Percentiles rank a stretch among this genome's conserved stretches.
Evolutionary conservation across 1,140 invertebrate genomes (phyloP).

Genomic region (Drosophila kikkawai): DNA sequence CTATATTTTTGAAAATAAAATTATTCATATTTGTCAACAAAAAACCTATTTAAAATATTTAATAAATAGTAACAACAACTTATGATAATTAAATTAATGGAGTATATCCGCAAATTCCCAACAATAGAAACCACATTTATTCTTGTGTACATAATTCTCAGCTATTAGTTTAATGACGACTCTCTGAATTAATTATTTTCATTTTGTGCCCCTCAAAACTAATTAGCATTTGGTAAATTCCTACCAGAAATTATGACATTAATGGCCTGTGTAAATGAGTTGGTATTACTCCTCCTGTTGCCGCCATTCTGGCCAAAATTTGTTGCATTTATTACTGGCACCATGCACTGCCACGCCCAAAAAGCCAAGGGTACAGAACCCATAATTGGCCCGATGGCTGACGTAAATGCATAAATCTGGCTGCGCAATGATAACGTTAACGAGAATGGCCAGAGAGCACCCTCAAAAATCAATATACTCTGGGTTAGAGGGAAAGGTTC

Average conservation of each 20-base stretch:
- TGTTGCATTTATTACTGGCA: constrained; percentile 38
- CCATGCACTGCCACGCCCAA: constrained; percentile 40
- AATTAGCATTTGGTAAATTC: constrained; percentile 31
- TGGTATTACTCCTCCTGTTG: background rate
- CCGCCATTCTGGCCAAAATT: constrained; percentile 14
- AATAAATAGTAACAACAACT: background rate
- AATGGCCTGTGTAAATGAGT: constrained; percentile 23
- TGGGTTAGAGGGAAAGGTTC: constrained; percentile 1
- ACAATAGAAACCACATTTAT: constrained; percentile 9
- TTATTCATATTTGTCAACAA: background rate
- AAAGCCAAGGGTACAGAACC: constrained; percentile 4
- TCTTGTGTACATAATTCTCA: constrained; percentile 12
- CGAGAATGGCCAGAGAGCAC: constrained; percentile 19
- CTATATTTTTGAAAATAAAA: constrained; percentile 6
- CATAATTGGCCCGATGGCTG: constrained; percentile 58
- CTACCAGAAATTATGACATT: constrained; percentile 21
- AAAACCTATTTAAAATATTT: background rate
- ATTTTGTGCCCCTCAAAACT: background rate
- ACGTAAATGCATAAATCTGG: constrained; percentile 61
- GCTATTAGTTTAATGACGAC: constrained; percentile 36
- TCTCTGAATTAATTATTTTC: constrained; percentile 32
- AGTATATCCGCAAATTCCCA: background rate
- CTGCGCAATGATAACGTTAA: constrained; percentile 19
- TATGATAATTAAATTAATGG: constrained; percentile 12
- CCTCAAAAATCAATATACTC: constrained; percentile 14